A percentile compares a stretch with the other conserved stretches of the same genome.
Evolutionary conservation across 2,797 vertebrate species (phyloP).

Genomic region (Artibeus lituratus): DNA sequence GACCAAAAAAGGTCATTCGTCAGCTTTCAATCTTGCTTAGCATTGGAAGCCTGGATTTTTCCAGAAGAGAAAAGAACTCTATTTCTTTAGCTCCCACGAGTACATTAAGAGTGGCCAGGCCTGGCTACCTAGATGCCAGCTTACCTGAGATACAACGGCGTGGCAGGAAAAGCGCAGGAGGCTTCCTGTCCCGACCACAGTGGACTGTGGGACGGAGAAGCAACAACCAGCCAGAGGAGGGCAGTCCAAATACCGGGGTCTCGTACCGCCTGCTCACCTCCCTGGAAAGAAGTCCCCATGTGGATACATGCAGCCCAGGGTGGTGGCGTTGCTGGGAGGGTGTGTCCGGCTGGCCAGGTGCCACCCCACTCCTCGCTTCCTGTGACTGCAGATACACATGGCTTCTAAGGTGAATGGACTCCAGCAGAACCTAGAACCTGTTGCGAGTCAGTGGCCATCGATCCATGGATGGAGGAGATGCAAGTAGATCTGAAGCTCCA

Average conservation of each 20-base stretch:
- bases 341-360: not conserved
- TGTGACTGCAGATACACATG: too few species aligned
- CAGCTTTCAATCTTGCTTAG: not conserved
- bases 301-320: not conserved
- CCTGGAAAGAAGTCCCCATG: not conserved
- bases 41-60: not conserved
- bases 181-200: not conserved
- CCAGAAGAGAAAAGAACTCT: not conserved
- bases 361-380: not conserved
- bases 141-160: not conserved
- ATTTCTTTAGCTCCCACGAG: not conserved
- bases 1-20: not conserved
- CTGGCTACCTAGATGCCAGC: not conserved
- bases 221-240: not conserved
- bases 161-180: not conserved
- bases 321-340: not conserved
- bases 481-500: not conserved
- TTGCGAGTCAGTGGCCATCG: not conserved
- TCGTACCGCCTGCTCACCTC: not conserved
- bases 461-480: not conserved
- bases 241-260: not conserved
- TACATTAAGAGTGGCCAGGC: not conserved
- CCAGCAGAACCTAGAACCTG: not conserved
- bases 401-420: not conserved
- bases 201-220: not conserved